Evolutionary conservation across 2,797 vertebrate genomes (phyloP).

Genomic region (Chaetophractus vellerosus): DNA sequence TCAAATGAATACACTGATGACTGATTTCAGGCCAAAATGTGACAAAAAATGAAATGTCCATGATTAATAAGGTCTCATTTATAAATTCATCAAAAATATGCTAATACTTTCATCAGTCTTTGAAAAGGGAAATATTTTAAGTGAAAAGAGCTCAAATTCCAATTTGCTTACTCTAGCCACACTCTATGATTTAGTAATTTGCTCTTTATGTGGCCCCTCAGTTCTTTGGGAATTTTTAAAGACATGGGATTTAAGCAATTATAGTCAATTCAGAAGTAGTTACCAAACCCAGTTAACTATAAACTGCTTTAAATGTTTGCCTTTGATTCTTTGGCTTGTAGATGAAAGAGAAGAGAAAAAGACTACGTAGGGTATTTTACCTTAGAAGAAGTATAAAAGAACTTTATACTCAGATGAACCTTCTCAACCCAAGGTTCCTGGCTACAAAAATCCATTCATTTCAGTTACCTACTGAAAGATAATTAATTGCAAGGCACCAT

Average conservation of each 20-base stretch:
- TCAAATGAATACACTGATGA: constrained; percentile 25
- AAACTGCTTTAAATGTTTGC: constrained; percentile 36
- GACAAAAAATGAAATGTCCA: constrained; percentile 68
- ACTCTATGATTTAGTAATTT: constrained; percentile 53
- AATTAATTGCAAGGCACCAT: not conserved
- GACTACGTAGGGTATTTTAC: not conserved
- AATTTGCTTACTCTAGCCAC: constrained; percentile 55
- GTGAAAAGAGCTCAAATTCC: not conserved
- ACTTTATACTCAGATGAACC: not conserved
- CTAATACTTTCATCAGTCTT: constrained; percentile 25
- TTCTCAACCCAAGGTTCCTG: not conserved
- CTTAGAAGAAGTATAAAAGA: not conserved
- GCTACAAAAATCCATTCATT: constrained; percentile 1
- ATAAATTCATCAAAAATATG: constrained; percentile 18
- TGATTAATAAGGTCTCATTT: constrained; percentile 62
- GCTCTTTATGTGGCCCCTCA: not conserved
- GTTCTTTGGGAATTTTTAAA: constrained; percentile 70
- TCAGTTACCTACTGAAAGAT: not conserved
- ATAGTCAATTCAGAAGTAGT: constrained; percentile 72
- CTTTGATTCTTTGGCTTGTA: not conserved
- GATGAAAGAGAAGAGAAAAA: not conserved
- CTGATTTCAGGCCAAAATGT: constrained; percentile 64
- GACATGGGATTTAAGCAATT: constrained; percentile 70
- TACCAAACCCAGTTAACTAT: constrained; percentile 35
- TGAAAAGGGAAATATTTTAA: not conserved